Evolutionary conservation across 92 coral and sea anemone species (phyloP).

Genomic region (Paramuricea clavata): DNA sequence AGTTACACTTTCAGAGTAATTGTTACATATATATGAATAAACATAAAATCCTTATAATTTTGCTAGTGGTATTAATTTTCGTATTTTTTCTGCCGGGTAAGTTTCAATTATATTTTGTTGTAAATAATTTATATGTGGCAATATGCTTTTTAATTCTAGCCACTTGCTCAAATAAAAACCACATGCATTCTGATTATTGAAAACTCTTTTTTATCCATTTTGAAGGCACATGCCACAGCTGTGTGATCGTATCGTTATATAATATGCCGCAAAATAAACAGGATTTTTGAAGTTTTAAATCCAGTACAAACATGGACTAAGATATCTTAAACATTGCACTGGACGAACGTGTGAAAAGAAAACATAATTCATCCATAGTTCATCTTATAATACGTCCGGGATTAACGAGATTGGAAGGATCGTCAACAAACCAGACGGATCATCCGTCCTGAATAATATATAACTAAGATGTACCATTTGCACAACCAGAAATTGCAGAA

Average conservation of each 20-base stretch:
- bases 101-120: background rate
- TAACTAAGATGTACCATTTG: no score
- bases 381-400: background rate
- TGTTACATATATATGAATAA: background rate
- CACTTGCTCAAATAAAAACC: background rate
- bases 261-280: background rate
- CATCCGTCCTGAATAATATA: no score
- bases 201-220: background rate
- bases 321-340: background rate
- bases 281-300: background rate
- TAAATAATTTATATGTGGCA: background rate
- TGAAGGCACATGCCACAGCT: background rate
- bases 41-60: background rate
- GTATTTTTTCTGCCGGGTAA: background rate
- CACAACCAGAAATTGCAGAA: no score
- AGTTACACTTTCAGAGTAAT: background rate
- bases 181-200: background rate
- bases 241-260: background rate
- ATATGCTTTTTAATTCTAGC: background rate
- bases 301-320: background rate
- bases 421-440: no score
- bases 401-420: no score
- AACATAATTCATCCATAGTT: no score
- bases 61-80: background rate
- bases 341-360: no score